phyloP scores from a whole-genome alignment of 1,140 invertebrate species.

The Hormaphis cornu region DNA sequence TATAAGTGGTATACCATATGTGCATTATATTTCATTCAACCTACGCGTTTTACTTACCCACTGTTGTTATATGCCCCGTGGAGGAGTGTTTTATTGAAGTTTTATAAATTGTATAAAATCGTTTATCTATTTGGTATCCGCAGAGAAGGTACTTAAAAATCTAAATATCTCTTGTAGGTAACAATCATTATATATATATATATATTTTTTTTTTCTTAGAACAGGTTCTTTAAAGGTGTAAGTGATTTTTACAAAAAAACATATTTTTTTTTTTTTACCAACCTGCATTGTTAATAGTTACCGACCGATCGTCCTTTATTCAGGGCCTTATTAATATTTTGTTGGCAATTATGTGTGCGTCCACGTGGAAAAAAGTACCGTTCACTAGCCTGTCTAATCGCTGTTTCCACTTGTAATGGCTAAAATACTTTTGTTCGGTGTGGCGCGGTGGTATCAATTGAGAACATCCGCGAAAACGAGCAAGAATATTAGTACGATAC shows the following conservation, averaged over 20 bases:
- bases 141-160: no score
- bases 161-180: no score
- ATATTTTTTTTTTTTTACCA: background rate
- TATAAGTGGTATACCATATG: background rate
- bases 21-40: background rate
- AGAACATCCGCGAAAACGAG: no score
- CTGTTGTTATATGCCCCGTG: background rate
- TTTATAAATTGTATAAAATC: background rate
- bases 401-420: background rate
- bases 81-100: background rate
- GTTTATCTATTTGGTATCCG: background rate
- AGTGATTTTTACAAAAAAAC: background rate
- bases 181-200: no score
- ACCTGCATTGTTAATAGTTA: background rate
- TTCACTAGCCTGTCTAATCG: background rate
- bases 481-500: background rate
- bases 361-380: constrained; percentile 5
- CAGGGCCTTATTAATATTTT: background rate
- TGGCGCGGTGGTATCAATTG: background rate
- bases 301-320: background rate
- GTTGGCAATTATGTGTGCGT: background rate
- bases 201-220: background rate
- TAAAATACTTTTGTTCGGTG: background rate
- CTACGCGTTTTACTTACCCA: background rate
- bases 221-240: background rate